These are phyloP conservation scores for Synergus japonicus DNA, from an alignment of 2,888 invertebrate genomes.

Conservation along the genomic window DNA sequence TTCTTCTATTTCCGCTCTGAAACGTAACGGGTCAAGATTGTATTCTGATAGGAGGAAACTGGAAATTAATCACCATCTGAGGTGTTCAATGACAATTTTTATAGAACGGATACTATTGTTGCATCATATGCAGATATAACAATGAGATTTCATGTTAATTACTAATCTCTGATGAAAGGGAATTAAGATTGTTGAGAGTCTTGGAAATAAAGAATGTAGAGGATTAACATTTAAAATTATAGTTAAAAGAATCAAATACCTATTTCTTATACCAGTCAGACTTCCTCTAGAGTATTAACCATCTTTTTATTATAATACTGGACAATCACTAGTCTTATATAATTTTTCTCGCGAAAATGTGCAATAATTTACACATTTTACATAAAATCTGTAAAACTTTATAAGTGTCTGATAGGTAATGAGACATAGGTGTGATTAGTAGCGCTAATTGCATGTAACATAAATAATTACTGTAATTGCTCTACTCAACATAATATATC, in stretches of 20 bases:
- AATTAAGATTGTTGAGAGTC: too few relatives aligned
- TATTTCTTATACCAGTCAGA: neutral
- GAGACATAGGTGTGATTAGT: neutral
- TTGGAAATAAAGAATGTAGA: too few relatives aligned
- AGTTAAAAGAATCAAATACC: neutral
- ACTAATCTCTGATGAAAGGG: too few relatives aligned
- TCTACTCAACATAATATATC: neutral
- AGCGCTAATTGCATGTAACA: slow-evolving; percentile 9
- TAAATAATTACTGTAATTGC: slow-evolving; percentile 20
- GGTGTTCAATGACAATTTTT: slow-evolving; percentile 25
- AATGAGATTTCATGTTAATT: too few relatives aligned
- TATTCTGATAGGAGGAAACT: slow-evolving; percentile 10
- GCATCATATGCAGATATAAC: neutral
- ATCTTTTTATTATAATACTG: neutral
- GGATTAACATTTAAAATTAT: too few relatives aligned
- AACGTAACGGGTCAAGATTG: neutral
- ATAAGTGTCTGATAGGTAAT: slow-evolving; percentile 1
- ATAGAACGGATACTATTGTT: slow-evolving; percentile 28
- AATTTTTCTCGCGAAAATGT: neutral
- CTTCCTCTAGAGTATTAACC: neutral
- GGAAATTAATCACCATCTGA: slow-evolving; percentile 22
- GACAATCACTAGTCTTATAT: neutral
- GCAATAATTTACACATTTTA: slow-evolving; percentile 3
- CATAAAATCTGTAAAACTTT: neutral
- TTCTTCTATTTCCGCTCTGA: neutral